Base-by-base conservation (phyloP, 1,140 invertebrate species). In the Lepidurus apus region DNA sequence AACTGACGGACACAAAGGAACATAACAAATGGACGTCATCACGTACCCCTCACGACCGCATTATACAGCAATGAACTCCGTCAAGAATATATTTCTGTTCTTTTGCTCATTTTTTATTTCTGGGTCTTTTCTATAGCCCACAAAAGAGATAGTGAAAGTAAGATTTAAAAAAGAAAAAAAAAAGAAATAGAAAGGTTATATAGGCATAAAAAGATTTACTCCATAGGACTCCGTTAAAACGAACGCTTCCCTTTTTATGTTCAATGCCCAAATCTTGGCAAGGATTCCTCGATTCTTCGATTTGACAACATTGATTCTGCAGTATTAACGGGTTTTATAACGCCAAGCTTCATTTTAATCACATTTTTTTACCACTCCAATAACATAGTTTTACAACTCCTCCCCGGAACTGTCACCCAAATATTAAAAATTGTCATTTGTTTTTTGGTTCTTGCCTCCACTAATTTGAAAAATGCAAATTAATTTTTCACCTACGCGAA, bases 11-110 rank as follows among this genome's bases (percentile, higher is more conserved):
- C n/a, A 21, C 53, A 65, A 65, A n/a, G 53, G 53, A 65, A 65
- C 17, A 65, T 65, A 21, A 65, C 53, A 65, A 65, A 65, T 65
- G 53, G 53, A 65, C 53, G 53, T 65, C 53, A 65, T 65, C 53
- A 65, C n/a, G 53, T 21, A 65, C 53, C 53, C 53, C 21, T 65
- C 21, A 65, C n/a, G 13, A 65, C 53, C 53, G 13, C 21, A 65
- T 65, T 65, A 65, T 65, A 65, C 53, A n/a, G 13, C 21, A 65
- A 21, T 65, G 53, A 65, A 65, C 17, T 65, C 17, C 53, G 53
- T n/a, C 53, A 65, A 17, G 53, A 65, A n/a, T 65, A 13, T 65
- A n/a, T 65, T 13, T 7, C 53, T 21, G 21, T 21, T 65, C 21
- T 21, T 65, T 65, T 65, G n/a, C 21, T 0, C 53, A 65, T 13